These are phyloP conservation scores for Drosophila kanekoi DNA, from an alignment of 2,888 invertebrate genomes.

Conservation along the genomic window DNA sequence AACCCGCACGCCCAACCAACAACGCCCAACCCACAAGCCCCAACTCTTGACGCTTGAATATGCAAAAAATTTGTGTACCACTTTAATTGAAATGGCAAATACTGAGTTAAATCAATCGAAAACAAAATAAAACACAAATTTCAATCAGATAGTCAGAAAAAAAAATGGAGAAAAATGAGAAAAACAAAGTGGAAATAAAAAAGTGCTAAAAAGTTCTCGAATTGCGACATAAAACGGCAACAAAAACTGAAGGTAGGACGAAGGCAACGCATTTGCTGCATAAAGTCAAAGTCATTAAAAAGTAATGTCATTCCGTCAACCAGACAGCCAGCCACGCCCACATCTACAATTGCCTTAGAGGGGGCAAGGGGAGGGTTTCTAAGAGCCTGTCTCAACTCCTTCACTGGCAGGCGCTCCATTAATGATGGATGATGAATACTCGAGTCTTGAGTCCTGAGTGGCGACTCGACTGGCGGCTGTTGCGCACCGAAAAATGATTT, in stretches of 20 bases:
- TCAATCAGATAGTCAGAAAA: conserved; percentile 33
- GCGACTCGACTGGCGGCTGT: conserved; percentile 41
- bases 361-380: neutral
- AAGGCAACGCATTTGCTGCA: conserved; percentile 69
- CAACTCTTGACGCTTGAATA: neutral
- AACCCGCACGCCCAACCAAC: neutral
- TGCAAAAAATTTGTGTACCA: neutral
- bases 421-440: conserved; percentile 73
- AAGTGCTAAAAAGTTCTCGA: conserved; percentile 33
- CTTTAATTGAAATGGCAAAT: conserved; percentile 41
- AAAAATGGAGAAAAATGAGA: conserved; percentile 5
- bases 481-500: conserved; percentile 68
- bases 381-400: conserved; percentile 51
- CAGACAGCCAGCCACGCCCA: conserved; percentile 47
- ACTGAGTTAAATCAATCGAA: conserved; percentile 33
- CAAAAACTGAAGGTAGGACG: conserved; percentile 46
- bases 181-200: conserved; percentile 18
- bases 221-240: conserved; percentile 38
- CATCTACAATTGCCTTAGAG: conserved; percentile 32
- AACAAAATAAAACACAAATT: conserved; percentile 32
- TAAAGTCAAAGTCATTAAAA: conserved; percentile 82
- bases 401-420: conserved; percentile 64
- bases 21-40: neutral
- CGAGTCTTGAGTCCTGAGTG: conserved; percentile 26
- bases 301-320: conserved; percentile 78